Evolutionary conservation across 2,113 vertebrate genomes (phyloP), one percentile per base, ranked within the genome.

Genomic region (Diadophis punctatus): DNA sequence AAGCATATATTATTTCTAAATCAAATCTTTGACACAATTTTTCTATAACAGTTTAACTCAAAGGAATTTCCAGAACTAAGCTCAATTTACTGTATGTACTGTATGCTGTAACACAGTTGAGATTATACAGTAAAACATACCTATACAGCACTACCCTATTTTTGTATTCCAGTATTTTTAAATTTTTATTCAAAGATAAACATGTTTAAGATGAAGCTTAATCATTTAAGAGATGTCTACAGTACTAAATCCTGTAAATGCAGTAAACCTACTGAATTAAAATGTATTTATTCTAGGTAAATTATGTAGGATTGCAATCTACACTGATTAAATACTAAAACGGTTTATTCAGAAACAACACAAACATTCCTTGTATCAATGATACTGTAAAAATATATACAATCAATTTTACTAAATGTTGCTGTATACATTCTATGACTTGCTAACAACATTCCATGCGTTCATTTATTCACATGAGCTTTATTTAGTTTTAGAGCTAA

Each of bases 401-500:
- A 4, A 92, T 25, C 9, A 0, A 0, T 12, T 91, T 89, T 80
- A 55, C 48, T 23, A 87, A 95, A 43, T 25, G 60, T 27, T 87
- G 1, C 6, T 16, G 49, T 30, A 74, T 23, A 87, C 52, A 53
- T 53, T 53, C 16, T 30, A 63, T 49, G 88, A 68, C 34, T 1
- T 23, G 5, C 18, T 8, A 63, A 39, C 27, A 74, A 48, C 14
- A 89, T 58, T 56, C 12, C 22, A 58, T 84, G 22, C 2, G 23
- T 20, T 2, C 20, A 58, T 85, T 12, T 4, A 58, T 49, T 25
- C 3, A 60, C 2, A 53, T 34, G 23, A 56, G 27, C 14, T 55
- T 87, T 80, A 52, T 43, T 39, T 88, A 39, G 2, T 51, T 87
- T 84, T 80, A 0, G 25, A 18, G 58, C 8, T 58, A 3, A 18